Base-by-base conservation (phyloP, 2,888 invertebrate species). In the Polylopha cassiicola region DNA sequence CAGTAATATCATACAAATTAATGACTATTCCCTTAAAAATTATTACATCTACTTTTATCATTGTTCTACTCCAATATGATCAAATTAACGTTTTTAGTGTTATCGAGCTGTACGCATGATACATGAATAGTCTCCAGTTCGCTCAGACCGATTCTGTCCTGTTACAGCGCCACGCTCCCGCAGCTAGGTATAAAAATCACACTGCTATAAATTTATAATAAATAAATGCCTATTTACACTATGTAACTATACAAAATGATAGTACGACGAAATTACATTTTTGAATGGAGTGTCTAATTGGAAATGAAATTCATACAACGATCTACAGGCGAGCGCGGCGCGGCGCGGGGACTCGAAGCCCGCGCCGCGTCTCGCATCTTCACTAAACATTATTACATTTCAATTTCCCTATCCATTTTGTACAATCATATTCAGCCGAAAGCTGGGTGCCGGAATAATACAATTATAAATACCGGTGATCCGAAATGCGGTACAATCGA, bases 141-240 rank as follows among this genome's bases (percentile, higher is more conserved):
- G 77, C 74, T 74, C 73, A 61, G 70, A 67, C 72, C 73, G 76
- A 67, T 68, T 63, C 62, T 65, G 71, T 66, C 73, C 73, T 65
- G 65, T 65, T 61, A 61, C 61, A 65, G 71, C 69, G 73, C 73
- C 74, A 74, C 78, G 71, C 69, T 74, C 77, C 80, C 80, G 76
- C 78, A 75, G 77, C 79, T 77, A 79, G 77, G 78, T 80, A 80
- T 80, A 76, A 78, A 81, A 79, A 78, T 73, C 81, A 80, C 80
- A 77, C 81, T 73, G 84, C 81, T 79, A 79, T 80, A 72, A 81
- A 79, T 84, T 82, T 80, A 82, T 81, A 84, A 85, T 85, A 85
- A 84, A 84, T 85, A 85, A 85, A 85, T 85, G 85, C 85, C 85
- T 85, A 85, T 85, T 82, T 84, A 85, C 84, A 84, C 84, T 85